Base-by-base conservation (phyloP, 2,888 invertebrate species). In the Agrypnus murinus region DNA sequence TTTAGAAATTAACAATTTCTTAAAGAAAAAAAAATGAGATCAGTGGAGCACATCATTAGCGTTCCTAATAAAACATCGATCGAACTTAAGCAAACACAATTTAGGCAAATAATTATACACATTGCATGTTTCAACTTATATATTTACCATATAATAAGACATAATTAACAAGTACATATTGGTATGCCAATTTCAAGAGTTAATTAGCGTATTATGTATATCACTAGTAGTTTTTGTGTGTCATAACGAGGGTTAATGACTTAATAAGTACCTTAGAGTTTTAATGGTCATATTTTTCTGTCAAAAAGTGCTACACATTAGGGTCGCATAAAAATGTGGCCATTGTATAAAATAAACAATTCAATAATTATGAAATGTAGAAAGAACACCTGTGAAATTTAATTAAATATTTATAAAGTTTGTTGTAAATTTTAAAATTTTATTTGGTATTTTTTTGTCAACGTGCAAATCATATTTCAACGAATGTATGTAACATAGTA, bases 121-220 rank as follows among this genome's bases (percentile, higher is more conserved):
- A 46, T 69, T 64, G 64, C 64, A 64, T 64, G 69, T 58, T 69
- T 8, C 15, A 63, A 55, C 57, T 63, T 57, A 63, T 64, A 69
- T 55, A 57, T 69, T 69, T 64, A 58, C 69, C 63, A 46, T 63
- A 19, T 63, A 69, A 69, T 69, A 57, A 64, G 40, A 48, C 31
- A 14, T 69, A 69, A 69, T 69, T 69, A 69, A 38, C 58, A 38
- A 58, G 57, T 68, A 68, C 67, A 62, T 68, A 68, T 55, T 63
- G 63, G 45, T 63, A 57, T 57, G 68, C 62, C 64, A 64, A 58
- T 69, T 69, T 69, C 46, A 43, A 53, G 63, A 62, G 50, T 46
- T 65, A 65, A 65, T 65, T 68, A 63, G 66, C 58, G 59, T 66
- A 66, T 66, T 66, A 66, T 50, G 65, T 57, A 57, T 65, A 65